A percentile compares a stretch with the other conserved stretches of the same genome.
phyloP scores from a whole-genome alignment of 2,113 vertebrate genomes.

The Oxyruncus cristatus region DNA sequence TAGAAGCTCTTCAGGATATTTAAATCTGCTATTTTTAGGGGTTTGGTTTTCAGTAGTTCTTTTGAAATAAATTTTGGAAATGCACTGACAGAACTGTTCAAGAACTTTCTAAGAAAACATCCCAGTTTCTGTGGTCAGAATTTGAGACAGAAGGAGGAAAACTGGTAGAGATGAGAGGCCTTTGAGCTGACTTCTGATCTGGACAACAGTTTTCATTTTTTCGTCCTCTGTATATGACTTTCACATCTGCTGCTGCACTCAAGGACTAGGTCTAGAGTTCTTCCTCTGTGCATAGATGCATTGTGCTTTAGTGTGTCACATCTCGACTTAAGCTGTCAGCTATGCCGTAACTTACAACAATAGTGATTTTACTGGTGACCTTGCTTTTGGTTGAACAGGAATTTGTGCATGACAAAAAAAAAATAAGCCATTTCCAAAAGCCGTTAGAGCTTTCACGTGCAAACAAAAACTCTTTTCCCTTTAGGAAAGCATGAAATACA shows the following conservation, averaged over 20 bases:
- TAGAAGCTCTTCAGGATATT: neutral
- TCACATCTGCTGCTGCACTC: neutral
- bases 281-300: neutral
- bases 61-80: neutral
- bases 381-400: neutral
- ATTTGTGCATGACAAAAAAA: neutral
- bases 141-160: neutral
- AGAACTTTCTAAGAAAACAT: neutral
- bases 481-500: slow-evolving; percentile 35
- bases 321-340: slow-evolving; percentile 10
- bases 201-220: neutral
- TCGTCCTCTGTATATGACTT: neutral
- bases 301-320: neutral
- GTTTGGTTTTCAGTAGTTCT: neutral
- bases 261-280: neutral
- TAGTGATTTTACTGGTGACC: slow-evolving; percentile 16
- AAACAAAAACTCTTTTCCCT: slow-evolving; percentile 24
- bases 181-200: neutral
- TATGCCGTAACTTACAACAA: neutral
- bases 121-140: neutral
- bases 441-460: neutral
- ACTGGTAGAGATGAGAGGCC: neutral
- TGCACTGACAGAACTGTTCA: neutral
- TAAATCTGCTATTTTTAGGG: neutral
- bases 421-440: slow-evolving; percentile 21